These are phyloP conservation scores for Botrylloides violaceus DNA, from an alignment of 23 tunicate genomes.

Conservation along the genomic window DNA sequence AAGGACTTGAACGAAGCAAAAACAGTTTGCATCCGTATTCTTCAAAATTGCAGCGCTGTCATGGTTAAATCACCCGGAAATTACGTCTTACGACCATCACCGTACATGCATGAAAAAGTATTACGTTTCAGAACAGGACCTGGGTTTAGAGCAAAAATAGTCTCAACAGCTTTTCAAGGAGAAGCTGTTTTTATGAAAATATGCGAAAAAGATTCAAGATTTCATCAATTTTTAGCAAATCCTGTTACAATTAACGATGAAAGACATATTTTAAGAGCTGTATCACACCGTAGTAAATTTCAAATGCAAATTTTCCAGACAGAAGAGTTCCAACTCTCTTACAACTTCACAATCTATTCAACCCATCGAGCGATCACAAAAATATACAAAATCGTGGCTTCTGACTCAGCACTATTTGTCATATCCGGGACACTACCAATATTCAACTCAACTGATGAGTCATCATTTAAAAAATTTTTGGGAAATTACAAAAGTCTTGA, in stretches of 20 bases:
- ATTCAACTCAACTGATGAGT: neutral
- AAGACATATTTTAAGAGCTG: neutral
- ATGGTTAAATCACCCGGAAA: neutral
- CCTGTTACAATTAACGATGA: neutral
- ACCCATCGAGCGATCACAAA: neutral
- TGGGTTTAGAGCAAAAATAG: neutral
- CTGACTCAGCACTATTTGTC: neutral
- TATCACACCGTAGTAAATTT: neutral
- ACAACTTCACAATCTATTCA: neutral
- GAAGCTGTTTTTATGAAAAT: slow-evolving; percentile 10
- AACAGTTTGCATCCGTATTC: neutral
- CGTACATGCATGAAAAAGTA: slow-evolving; percentile 13
- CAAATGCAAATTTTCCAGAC: neutral
- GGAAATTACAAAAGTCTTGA: neutral
- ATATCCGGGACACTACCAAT: neutral
- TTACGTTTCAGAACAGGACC: slow-evolving; percentile 5
- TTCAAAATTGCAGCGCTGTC: neutral
- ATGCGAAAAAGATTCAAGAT: neutral
- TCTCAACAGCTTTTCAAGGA: neutral
- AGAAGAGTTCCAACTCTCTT: neutral
- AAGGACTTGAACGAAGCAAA: neutral
- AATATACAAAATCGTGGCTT: neutral
- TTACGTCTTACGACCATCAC: slow-evolving; percentile 1
- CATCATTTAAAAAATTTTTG: no score
- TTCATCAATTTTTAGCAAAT: neutral